Base-by-base conservation (phyloP, 2,888 invertebrate genomes). In the Thalpophila matura region DNA sequence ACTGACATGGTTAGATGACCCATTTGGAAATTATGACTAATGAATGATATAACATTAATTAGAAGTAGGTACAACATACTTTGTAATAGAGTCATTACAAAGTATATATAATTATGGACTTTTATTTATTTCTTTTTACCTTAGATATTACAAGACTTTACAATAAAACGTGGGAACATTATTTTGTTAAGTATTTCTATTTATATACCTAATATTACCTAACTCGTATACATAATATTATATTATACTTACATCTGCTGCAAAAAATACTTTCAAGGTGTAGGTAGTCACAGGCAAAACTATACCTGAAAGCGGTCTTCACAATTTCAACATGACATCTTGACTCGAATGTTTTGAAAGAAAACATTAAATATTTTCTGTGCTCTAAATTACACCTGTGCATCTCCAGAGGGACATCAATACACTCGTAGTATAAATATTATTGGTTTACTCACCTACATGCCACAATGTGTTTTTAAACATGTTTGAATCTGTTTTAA, bases 351-450 rank as follows among this genome's bases (percentile, higher is more conserved):
- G 46, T 33, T 56, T 47, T 33, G 27, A 45, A 57, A 58, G 47
- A 67, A 43, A 72, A 66, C 22, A 49, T 47, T 53, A 40, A 37
- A 63, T 59, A 35, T 47, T 63, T 56, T 43, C n/a, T 43, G 51
- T 26, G 35, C 4, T 20, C 1, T 7, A 26, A 45, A 37, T 55
- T 51, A 43, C 24, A 29, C 27, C 27, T 38, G 10, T 29, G 38
- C 26, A 14, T 12, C 40, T 29, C 6, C 10, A 27, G 24, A 35
- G 22, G n/a, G n/a, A n/a, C n/a, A n/a, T n/a, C n/a, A n/a, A 46
- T 6, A 42, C 12, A 7, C 14, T 40, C 35, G 47, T 37, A 54
- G 4, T 42, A 45, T 45, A 57, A 57, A 69, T 70, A 71, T 63
- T 55, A 57, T 63, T 49, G 7, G 24, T 60, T 61, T 24, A 60